Conservation (phyloP, 2,797 vertebrate genomes). For the Lithobates sylvaticus region DNA sequence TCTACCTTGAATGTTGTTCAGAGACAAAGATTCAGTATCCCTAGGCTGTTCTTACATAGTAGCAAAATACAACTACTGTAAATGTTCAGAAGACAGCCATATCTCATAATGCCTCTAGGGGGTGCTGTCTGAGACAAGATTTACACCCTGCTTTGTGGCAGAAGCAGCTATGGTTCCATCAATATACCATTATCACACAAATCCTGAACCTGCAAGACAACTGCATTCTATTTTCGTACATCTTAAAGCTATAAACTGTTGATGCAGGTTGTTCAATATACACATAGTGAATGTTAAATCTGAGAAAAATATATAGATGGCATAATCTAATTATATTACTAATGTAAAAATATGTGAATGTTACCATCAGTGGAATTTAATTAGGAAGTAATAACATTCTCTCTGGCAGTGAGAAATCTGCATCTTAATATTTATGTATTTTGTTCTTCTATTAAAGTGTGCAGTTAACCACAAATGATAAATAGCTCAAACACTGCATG, state of each 20-base stretch:
- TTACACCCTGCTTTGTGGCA: neutral
- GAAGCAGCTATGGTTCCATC: neutral
- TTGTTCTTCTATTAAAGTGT: conserved; percentile 3
- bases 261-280: neutral
- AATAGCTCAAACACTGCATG: conserved; percentile 51
- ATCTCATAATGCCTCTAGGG: neutral
- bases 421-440: conserved; percentile 49
- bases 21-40: neutral
- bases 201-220: neutral
- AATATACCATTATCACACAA: neutral
- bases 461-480: conserved; percentile 61
- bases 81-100: neutral
- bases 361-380: conserved; percentile 58
- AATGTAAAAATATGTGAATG: conserved; percentile 57
- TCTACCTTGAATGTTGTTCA: too few relatives aligned
- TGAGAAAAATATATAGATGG: conserved; percentile 51
- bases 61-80: neutral
- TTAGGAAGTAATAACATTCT: conserved; percentile 58
- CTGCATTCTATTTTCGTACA: neutral
- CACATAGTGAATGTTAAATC: neutral
- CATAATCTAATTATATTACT: conserved; percentile 57
- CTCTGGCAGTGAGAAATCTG: conserved; percentile 35
- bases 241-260: conserved; percentile 58
- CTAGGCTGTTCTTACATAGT: neutral
- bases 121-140: neutral